Conservation (phyloP, 2,113 vertebrate genomes). For the Furnarius figulus region DNA sequence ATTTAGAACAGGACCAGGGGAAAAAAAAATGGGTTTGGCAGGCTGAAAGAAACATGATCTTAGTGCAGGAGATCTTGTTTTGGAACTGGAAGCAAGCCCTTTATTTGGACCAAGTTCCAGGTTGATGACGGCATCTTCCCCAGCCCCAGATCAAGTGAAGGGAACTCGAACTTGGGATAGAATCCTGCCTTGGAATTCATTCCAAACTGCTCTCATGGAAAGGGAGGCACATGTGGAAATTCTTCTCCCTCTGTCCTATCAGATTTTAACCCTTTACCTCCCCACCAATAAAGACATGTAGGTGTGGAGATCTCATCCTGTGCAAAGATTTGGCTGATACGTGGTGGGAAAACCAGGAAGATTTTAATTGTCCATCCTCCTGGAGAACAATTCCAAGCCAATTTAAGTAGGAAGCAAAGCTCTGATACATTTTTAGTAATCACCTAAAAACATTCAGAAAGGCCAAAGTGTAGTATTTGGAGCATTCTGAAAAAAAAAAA, state of each 20-base stretch:
- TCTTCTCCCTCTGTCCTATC: neutral
- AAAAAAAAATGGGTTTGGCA: neutral
- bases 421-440: neutral
- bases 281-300: neutral
- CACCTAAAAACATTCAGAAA: neutral
- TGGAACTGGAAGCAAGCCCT: neutral
- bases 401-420: neutral
- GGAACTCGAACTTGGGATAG: neutral
- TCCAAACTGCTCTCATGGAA: neutral
- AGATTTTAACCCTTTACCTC: neutral
- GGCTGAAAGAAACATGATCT: conserved; percentile 4
- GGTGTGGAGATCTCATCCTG: neutral
- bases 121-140: neutral
- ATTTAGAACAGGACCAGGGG: neutral
- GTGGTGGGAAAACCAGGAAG: rapidly evolving
- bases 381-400: neutral
- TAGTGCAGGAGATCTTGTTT: neutral
- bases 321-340: neutral
- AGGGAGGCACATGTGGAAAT: rapidly evolving
- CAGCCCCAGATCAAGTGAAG: neutral
- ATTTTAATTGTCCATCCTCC: neutral
- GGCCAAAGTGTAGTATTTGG: neutral
- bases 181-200: neutral
- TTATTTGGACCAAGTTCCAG: neutral
- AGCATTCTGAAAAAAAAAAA: neutral